These are phyloP conservation scores for Montipora foliosa DNA, from an alignment of 64 coral and sea anemone species.

Conservation along the genomic window DNA sequence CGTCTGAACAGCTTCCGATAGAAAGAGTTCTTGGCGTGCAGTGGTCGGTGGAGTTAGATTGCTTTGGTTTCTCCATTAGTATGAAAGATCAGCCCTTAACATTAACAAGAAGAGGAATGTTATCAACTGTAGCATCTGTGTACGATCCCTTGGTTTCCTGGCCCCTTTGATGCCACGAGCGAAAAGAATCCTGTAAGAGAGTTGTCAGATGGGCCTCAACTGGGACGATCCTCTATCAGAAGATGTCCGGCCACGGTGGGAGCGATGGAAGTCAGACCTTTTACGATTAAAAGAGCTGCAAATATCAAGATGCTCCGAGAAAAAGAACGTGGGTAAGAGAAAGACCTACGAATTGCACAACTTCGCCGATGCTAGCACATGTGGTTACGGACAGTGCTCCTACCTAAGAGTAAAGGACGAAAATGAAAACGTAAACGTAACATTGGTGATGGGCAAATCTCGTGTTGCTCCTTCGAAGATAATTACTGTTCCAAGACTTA, in stretches of 20 bases:
- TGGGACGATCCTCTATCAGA: constrained; percentile 21
- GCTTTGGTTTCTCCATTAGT: not conserved
- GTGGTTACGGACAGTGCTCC: constrained; percentile 27
- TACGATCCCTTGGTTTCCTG: constrained; percentile 45
- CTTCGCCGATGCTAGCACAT: constrained; percentile 12
- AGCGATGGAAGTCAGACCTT: not conserved
- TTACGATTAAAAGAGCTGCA: constrained; percentile 2
- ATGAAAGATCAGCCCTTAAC: not conserved
- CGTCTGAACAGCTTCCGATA: not conserved
- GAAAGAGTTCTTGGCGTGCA: constrained; percentile 28
- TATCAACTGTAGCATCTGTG: constrained; percentile 17
- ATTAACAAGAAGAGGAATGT: not conserved
- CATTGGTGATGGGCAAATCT: not conserved
- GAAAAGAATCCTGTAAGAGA: not conserved
- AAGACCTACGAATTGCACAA: constrained; percentile 15
- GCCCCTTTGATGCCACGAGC: not conserved
- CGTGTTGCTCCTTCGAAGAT: too few species aligned
- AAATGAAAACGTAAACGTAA: not conserved
- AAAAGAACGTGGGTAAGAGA: not conserved
- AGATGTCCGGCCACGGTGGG: not conserved
- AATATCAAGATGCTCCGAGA: constrained; percentile 27
- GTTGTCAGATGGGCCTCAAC: not conserved
- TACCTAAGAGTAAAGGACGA: constrained; percentile 27
- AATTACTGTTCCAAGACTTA: too few species aligned
- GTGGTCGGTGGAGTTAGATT: not conserved